phyloP scores from a whole-genome alignment of 1,140 invertebrate species.

The Brachionus rubens region DNA sequence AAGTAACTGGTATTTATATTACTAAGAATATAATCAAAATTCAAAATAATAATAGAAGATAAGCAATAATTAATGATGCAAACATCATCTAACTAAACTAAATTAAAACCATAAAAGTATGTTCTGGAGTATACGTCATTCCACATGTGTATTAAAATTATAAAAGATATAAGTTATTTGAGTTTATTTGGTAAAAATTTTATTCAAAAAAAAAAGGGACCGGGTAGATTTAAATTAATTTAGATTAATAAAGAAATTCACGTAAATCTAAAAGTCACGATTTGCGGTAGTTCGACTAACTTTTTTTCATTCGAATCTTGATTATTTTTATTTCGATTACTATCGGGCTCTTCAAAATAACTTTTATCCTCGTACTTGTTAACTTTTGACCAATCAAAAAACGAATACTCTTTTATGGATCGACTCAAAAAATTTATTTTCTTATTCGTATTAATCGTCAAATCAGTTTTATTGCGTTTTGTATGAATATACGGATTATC shows the following conservation, averaged over 20 bases:
- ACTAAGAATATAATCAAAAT: too few species aligned
- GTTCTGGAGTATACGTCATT: too few species aligned
- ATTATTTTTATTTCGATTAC: neutral
- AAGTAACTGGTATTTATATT: too few species aligned
- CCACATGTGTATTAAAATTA: too few species aligned
- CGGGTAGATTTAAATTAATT: neutral
- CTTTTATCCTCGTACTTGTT: neutral
- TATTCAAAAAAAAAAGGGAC: neutral
- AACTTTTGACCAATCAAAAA: constrained; percentile 42
- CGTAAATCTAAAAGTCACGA: constrained; percentile 34
- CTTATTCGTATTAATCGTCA: too few species aligned
- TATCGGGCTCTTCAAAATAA: neutral
- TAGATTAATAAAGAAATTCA: neutral
- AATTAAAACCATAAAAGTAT: too few species aligned
- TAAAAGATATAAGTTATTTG: too few species aligned
- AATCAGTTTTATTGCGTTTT: neutral
- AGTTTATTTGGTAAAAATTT: neutral
- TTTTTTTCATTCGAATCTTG: neutral
- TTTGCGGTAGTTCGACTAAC: constrained; percentile 33
- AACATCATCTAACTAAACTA: too few species aligned
- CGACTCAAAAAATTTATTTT: neutral
- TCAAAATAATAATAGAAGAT: too few species aligned
- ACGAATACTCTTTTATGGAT: constrained; percentile 41
- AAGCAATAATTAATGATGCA: too few species aligned
- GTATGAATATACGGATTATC: neutral